Conservation (phyloP, 1,140 invertebrate genomes). For the Grapholita molesta region DNA sequence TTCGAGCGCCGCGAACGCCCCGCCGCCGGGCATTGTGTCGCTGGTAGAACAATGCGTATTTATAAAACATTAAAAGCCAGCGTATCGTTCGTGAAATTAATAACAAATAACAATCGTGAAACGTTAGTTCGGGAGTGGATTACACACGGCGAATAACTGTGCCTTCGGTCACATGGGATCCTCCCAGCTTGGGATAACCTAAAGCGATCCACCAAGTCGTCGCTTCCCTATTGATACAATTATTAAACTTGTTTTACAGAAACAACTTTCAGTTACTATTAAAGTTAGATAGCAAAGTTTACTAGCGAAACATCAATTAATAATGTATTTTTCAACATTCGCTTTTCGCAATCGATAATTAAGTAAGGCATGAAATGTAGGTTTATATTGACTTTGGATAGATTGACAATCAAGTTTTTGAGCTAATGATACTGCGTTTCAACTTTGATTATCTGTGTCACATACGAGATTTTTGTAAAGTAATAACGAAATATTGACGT, state of each 20-base stretch:
- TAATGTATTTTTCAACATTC: no score
- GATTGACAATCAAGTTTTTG: no score
- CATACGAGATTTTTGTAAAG: no score
- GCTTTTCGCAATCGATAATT: no score
- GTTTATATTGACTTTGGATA: no score
- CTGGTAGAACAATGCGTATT: constrained; percentile 73
- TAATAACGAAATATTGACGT: no score
- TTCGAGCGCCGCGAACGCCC: constrained; percentile 54
- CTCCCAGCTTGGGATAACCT: not conserved
- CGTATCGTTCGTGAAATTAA: constrained; percentile 76
- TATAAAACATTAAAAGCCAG: constrained; percentile 75
- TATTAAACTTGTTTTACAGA: not conserved
- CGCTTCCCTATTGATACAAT: not conserved
- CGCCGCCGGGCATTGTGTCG: constrained; percentile 66
- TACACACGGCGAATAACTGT: constrained; percentile 55
- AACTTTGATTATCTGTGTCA: no score
- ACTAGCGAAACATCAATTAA: no score
- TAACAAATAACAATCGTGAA: constrained; percentile 77
- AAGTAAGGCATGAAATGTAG: no score
- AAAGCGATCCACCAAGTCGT: not conserved
- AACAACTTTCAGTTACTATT: no score
- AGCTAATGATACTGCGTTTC: no score
- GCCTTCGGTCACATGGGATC: constrained; percentile 9
- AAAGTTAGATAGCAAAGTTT: no score
- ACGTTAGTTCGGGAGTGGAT: constrained; percentile 70